phyloP scores from a whole-genome alignment of 2,113 vertebrate species.

The Lampris megalopsis region DNA sequence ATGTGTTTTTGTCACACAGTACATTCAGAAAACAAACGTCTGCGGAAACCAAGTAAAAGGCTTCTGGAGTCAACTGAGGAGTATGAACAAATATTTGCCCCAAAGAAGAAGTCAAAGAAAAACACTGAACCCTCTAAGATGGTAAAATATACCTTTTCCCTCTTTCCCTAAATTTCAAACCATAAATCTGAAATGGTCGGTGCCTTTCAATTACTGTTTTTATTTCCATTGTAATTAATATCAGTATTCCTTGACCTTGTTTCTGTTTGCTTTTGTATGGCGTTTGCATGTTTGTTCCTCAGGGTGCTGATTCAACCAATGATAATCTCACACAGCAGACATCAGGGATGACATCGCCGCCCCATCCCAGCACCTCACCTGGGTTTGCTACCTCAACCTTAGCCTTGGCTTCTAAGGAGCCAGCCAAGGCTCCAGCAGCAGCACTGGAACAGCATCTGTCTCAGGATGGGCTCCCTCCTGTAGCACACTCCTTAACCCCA shows the following conservation, averaged over 20 bases:
- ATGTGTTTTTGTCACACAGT: slow-evolving; percentile 40
- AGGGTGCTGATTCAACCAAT: slow-evolving; percentile 37
- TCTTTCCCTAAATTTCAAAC: background rate
- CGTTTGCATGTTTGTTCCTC: slow-evolving; percentile 4
- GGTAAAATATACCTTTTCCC: slow-evolving; percentile 72
- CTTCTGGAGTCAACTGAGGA: slow-evolving; percentile 92
- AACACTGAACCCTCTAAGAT: slow-evolving; percentile 80
- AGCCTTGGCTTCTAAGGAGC: slow-evolving; percentile 24
- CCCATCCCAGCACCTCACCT: slow-evolving; percentile 29
- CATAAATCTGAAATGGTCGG: too few relatives aligned
- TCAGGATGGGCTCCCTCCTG: slow-evolving; percentile 36
- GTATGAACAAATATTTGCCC: slow-evolving; percentile 90
- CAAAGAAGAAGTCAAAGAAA: slow-evolving; percentile 92
- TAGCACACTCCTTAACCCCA: slow-evolving; percentile 22
- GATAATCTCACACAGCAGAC: slow-evolving; percentile 40
- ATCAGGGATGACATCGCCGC: slow-evolving; percentile 32
- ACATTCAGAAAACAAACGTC: slow-evolving; percentile 90
- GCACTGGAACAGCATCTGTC: slow-evolving; percentile 39
- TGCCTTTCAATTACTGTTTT: too few relatives aligned
- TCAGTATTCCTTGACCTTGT: background rate
- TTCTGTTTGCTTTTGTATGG: background rate
- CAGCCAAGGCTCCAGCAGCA: slow-evolving; percentile 7
- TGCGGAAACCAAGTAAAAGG: slow-evolving; percentile 94
- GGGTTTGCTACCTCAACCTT: slow-evolving; percentile 45
- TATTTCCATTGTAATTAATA: too few relatives aligned